Percentiles rank a stretch among this genome's conserved stretches.
These are phyloP conservation scores for Diorhabda elongata DNA, from an alignment of 1,140 invertebrate species.

Conservation along the genomic window DNA sequence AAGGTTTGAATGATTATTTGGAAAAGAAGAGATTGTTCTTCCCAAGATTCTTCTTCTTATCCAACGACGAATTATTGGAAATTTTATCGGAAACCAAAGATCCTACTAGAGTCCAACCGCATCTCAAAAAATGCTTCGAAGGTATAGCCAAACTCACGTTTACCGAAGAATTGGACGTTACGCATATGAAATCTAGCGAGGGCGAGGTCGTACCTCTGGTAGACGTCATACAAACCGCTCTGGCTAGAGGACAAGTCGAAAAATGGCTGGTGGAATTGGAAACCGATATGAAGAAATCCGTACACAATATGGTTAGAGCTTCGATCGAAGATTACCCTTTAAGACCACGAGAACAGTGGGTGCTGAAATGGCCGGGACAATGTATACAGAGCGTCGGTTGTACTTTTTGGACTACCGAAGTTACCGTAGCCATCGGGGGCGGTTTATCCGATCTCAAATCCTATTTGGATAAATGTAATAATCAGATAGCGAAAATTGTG, in stretches of 20 bases:
- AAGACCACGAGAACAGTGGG: conserved; percentile 53
- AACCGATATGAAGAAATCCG: conserved; percentile 82
- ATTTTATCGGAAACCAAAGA: conserved; percentile 96
- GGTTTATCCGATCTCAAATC: conserved; percentile 51
- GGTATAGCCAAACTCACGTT: conserved; percentile 85
- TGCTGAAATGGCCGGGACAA: conserved; percentile 36
- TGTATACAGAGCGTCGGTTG: conserved; percentile 77
- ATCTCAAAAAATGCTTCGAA: conserved; percentile 96
- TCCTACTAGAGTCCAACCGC: conserved; percentile 94
- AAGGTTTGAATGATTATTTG: conserved; percentile 89
- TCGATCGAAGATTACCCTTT: conserved; percentile 66
- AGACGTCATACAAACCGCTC: conserved; percentile 77
- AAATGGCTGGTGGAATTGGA: conserved; percentile 95
- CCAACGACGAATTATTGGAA: conserved; percentile 93
- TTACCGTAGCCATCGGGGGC: conserved; percentile 67
- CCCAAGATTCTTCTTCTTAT: conserved; percentile 95
- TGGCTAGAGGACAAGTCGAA: conserved; percentile 92
- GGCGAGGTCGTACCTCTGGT: conserved; percentile 76
- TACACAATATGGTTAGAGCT: conserved; percentile 63
- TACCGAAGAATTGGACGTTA: conserved; percentile 82
- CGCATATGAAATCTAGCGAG: conserved; percentile 85
- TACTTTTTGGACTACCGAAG: conserved; percentile 84
- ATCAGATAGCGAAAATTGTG: conserved; percentile 81
- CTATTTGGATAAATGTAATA: conserved; percentile 58
- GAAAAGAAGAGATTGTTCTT: conserved; percentile 95